Conservation (phyloP, 1,140 invertebrate genomes). For the Metaphire vulgaris region DNA sequence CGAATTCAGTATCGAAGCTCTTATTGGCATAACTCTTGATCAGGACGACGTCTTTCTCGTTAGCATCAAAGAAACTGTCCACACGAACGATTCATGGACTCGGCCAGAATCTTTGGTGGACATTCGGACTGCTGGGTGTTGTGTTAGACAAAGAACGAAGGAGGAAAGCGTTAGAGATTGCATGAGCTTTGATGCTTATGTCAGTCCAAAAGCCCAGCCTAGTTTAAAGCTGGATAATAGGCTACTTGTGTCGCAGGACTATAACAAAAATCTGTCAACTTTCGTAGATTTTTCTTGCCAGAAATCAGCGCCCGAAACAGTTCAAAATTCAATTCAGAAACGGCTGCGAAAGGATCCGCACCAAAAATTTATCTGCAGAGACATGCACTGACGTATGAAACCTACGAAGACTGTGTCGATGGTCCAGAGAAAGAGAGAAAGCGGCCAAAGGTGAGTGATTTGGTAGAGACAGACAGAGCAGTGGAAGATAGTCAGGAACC, state of each 20-base stretch:
- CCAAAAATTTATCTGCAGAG: not conserved
- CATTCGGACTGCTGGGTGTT: not conserved
- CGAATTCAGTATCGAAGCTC: conserved; percentile 23
- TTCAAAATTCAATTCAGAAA: not conserved
- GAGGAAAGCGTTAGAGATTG: too few species aligned
- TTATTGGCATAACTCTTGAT: conserved; percentile 30
- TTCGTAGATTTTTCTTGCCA: not conserved
- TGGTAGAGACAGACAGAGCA: not conserved
- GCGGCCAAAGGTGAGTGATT: not conserved
- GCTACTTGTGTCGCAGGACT: not conserved
- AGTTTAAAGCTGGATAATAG: not conserved
- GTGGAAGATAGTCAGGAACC: too few species aligned
- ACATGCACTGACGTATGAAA: not conserved
- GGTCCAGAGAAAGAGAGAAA: not conserved
- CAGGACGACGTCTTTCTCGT: conserved; percentile 27
- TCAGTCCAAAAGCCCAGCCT: not conserved
- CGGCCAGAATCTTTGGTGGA: not conserved
- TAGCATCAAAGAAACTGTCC: conserved; percentile 25
- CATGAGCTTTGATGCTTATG: too few species aligned
- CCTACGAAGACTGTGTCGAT: not conserved
- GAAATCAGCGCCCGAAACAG: not conserved
- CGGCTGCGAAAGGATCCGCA: not conserved
- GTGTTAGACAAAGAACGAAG: too few species aligned
- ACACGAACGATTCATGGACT: not conserved
- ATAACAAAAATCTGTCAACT: not conserved